Evolutionary conservation across 2,888 invertebrate genomes (phyloP).

Genomic region (Argyresthia goedartella): DNA sequence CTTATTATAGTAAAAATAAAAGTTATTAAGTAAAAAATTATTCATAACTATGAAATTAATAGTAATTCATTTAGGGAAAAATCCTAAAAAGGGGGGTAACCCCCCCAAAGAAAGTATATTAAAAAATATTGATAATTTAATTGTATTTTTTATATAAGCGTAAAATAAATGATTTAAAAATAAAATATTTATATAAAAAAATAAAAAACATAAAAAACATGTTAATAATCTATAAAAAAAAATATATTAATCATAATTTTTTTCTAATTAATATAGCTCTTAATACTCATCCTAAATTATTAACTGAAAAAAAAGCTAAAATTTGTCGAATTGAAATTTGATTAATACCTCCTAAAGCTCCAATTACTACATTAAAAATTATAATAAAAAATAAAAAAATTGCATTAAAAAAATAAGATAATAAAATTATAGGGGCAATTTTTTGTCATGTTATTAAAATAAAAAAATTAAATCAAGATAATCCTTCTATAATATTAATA

Average conservation of each 20-base stretch:
- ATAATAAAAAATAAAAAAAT: constrained; percentile 51
- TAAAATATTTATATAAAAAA: constrained; percentile 58
- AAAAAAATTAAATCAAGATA: constrained; percentile 68
- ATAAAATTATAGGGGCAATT: constrained; percentile 71
- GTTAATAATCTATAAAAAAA: constrained; percentile 57
- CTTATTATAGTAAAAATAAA: constrained; percentile 62
- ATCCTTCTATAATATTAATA: constrained; percentile 69
- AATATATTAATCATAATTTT: constrained; percentile 56
- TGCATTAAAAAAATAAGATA: constrained; percentile 55
- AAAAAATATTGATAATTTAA: constrained; percentile 63
- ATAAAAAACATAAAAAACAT: constrained; percentile 48
- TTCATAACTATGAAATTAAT: constrained; percentile 62
- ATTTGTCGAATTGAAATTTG: constrained; percentile 70
- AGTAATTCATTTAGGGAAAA: constrained; percentile 72
- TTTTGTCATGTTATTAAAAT: constrained; percentile 75
- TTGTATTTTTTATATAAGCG: constrained; percentile 37
- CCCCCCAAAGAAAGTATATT: constrained; percentile 71
- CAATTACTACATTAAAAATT: constrained; percentile 53
- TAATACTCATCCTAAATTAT: constrained; percentile 73
- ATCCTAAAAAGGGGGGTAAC: constrained; percentile 72
- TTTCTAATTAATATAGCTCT: constrained; percentile 49
- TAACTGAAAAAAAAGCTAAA: constrained; percentile 74
- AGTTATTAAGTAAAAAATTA: constrained; percentile 44
- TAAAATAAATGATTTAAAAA: constrained; percentile 65
- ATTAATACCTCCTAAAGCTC: constrained; percentile 65